Evolutionary conservation across 2,113 vertebrate genomes (phyloP).

Genomic region (Corythoichthys haematopterus): DNA sequence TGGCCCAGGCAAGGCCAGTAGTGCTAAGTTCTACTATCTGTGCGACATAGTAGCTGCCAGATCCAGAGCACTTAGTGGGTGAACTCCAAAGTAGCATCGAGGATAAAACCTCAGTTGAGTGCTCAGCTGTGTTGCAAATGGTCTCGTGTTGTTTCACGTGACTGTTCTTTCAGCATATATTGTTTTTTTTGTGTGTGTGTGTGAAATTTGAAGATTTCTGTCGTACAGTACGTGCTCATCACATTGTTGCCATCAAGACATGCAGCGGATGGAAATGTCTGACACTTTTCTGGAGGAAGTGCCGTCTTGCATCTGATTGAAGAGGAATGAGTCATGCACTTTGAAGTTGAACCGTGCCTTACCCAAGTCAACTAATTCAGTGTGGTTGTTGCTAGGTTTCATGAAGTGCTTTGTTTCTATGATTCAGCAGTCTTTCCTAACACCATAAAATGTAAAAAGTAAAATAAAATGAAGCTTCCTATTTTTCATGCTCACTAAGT

Average conservation of each 20-base stretch:
- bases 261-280: constrained; percentile 37
- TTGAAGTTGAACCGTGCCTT: constrained; percentile 51
- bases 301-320: constrained; percentile 54
- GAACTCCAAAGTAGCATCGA: constrained; percentile 54
- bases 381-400: constrained; percentile 51
- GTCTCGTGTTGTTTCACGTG: neutral
- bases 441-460: neutral
- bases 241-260: constrained; percentile 36
- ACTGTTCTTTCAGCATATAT: constrained; percentile 4
- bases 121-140: constrained; percentile 3
- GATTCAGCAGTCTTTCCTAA: constrained; percentile 27
- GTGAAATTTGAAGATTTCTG: neutral
- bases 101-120: constrained; percentile 34
- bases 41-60: constrained; percentile 40
- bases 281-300: constrained; percentile 43
- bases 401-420: constrained; percentile 24
- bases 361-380: constrained; percentile 25
- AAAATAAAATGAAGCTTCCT: no score
- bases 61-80: constrained; percentile 49
- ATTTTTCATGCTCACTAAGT: no score
- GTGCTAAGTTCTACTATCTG: constrained; percentile 60
- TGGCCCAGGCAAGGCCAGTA: constrained; percentile 49
- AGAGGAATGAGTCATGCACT: constrained; percentile 53
- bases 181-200: neutral
- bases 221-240: constrained; percentile 31